phyloP scores from a whole-genome alignment of 2,888 invertebrate genomes.

The Caenorhabditis sulstoni region DNA sequence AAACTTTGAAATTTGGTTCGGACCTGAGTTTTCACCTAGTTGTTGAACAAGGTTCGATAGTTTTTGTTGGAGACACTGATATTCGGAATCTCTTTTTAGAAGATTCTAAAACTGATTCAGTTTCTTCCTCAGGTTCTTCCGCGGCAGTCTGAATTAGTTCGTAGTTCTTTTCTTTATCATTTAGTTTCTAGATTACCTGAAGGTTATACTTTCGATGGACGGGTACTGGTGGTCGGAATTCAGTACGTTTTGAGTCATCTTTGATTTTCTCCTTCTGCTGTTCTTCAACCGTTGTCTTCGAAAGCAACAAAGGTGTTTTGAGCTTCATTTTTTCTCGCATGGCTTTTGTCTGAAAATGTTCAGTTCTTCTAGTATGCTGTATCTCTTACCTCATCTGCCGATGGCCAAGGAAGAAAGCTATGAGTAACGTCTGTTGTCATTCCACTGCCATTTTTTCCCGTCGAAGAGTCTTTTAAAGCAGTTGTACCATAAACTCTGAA shows the following conservation, averaged over 20 bases:
- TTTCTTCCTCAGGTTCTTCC: slow-evolving; percentile 22
- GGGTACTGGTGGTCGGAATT: slow-evolving; percentile 58
- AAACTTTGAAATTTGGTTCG: neutral
- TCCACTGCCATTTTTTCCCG: neutral
- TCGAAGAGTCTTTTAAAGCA: slow-evolving; percentile 20
- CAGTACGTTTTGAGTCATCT: slow-evolving; percentile 12
- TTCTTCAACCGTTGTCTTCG: slow-evolving; percentile 43
- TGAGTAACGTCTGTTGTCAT: slow-evolving; percentile 40
- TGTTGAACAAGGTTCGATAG: slow-evolving; percentile 58
- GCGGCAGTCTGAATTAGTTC: neutral
- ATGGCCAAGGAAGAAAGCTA: slow-evolving; percentile 79
- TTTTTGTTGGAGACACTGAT: slow-evolving; percentile 77
- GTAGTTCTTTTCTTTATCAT: too few relatives aligned
- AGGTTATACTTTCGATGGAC: slow-evolving; percentile 57
- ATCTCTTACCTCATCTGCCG: slow-evolving; percentile 73
- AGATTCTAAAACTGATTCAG: slow-evolving; percentile 34
- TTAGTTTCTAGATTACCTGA: slow-evolving; percentile 14
- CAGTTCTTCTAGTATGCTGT: too few relatives aligned
- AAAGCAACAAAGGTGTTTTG: slow-evolving; percentile 50
- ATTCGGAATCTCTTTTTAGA: slow-evolving; percentile 76
- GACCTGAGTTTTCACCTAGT: slow-evolving; percentile 49
- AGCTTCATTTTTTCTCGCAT: slow-evolving; percentile 61
- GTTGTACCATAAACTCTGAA: slow-evolving; percentile 19
- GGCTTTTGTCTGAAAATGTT: slow-evolving; percentile 59
- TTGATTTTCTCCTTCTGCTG: slow-evolving; percentile 19